These are phyloP conservation scores for Cisticola juncidis DNA, from an alignment of 2,113 vertebrate species.

Conservation along the genomic window DNA sequence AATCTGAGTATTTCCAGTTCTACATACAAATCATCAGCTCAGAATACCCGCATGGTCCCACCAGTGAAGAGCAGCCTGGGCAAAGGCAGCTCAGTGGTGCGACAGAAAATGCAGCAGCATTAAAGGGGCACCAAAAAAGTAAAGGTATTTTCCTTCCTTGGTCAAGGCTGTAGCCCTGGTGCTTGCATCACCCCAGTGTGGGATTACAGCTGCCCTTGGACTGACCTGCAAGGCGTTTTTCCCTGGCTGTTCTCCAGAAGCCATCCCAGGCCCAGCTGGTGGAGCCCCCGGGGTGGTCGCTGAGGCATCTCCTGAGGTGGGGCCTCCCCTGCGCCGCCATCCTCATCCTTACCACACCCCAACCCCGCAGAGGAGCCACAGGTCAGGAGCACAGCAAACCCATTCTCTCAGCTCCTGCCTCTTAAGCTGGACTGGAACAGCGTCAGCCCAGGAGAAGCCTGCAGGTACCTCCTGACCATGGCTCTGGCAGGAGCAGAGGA, in stretches of 20 bases:
- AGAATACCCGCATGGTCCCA: neutral
- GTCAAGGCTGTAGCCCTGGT: neutral
- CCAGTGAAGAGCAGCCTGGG: neutral
- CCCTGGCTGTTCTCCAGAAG: conserved; percentile 82
- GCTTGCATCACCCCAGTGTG: neutral
- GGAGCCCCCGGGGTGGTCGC: conserved; percentile 79
- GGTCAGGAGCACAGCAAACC: neutral
- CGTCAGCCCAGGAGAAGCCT: conserved; percentile 62
- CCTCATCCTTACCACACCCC: neutral
- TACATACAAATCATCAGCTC: neutral
- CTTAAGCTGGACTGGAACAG: neutral
- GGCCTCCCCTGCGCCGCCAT: conserved; percentile 63
- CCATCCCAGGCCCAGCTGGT: conserved; percentile 78
- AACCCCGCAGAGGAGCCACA: neutral
- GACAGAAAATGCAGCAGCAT: rapidly evolving
- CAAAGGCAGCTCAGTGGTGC: rapidly evolving
- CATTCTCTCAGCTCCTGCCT: neutral
- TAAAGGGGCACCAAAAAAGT: neutral
- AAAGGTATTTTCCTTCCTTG: neutral
- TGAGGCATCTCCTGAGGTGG: conserved; percentile 78
- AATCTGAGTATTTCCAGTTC: neutral
- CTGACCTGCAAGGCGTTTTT: conserved; percentile 80
- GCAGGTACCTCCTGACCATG: conserved; percentile 61
- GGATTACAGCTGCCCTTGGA: neutral
- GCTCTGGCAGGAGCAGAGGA: neutral